phyloP scores from a whole-genome alignment of 2,797 vertebrate species.

The Coracias cyanogaster region DNA sequence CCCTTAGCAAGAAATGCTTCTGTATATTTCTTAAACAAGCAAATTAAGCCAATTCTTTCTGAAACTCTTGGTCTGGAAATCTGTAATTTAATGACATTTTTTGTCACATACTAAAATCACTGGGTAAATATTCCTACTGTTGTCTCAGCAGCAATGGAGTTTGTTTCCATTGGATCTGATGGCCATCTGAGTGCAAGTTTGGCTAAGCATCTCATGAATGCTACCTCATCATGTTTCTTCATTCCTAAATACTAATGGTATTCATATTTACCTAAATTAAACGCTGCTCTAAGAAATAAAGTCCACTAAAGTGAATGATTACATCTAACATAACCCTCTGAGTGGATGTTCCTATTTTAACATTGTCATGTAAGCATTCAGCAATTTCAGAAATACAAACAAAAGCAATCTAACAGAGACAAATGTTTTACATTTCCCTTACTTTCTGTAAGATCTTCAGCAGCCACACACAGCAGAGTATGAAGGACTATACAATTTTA shows the following conservation, averaged over 20 bases:
- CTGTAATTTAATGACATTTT: background rate
- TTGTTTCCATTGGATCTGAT: fast-evolving
- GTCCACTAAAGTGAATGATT: background rate
- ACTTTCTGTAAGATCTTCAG: background rate
- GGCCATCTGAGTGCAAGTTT: background rate
- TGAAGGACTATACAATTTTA: background rate
- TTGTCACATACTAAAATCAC: background rate
- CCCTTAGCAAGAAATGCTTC: background rate
- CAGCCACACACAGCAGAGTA: background rate
- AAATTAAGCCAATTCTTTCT: background rate
- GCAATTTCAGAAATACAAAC: background rate
- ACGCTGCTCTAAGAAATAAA: background rate
- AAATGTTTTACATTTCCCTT: background rate
- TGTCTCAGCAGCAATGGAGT: background rate
- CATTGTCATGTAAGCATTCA: background rate
- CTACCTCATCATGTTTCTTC: background rate
- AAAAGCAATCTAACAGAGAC: background rate
- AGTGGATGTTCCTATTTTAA: background rate
- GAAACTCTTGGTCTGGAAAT: background rate
- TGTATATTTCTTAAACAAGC: background rate
- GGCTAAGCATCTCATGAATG: background rate
- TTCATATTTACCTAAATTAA: background rate
- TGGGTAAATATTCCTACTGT: background rate
- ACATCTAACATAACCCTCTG: background rate
- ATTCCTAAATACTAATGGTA: background rate